phyloP scores from a whole-genome alignment of 2,888 invertebrate species.

The Eutolmus rufibarbis region DNA sequence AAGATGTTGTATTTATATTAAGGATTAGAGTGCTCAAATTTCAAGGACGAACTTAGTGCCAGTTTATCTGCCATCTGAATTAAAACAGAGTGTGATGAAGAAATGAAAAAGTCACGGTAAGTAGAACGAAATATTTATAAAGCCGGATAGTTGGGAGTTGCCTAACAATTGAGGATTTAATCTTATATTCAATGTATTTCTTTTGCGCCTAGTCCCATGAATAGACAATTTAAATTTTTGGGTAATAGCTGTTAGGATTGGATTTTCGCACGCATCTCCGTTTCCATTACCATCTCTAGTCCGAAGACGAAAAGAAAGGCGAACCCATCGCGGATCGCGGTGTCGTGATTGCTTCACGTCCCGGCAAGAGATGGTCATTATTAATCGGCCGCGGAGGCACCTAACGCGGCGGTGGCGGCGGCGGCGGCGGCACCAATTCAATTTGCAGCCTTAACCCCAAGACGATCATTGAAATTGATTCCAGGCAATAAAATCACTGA shows the following conservation, averaged over 20 bases:
- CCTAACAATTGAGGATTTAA: background rate
- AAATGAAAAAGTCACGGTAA: background rate
- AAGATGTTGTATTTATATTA: no score
- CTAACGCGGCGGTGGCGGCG: background rate
- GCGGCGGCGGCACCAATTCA: background rate
- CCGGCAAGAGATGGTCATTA: constrained; percentile 4
- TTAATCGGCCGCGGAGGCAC: constrained; percentile 3
- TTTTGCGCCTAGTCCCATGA: background rate
- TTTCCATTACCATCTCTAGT: background rate
- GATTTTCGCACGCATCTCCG: constrained; percentile 17
- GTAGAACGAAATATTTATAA: background rate
- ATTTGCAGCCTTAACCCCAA: constrained; percentile 22
- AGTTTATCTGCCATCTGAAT: no score
- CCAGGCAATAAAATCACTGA: constrained; percentile 24
- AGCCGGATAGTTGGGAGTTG: background rate
- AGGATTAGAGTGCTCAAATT: no score
- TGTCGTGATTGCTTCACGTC: constrained; percentile 21
- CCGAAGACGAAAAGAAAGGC: background rate
- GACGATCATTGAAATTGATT: constrained; percentile 32
- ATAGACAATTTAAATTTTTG: background rate
- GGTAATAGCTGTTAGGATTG: background rate
- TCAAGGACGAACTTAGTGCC: no score
- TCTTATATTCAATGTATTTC: background rate
- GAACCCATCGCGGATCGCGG: background rate
- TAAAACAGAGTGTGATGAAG: background rate